Base-by-base conservation (phyloP, 2,888 invertebrate species). In the Drosophila koepferae region DNA sequence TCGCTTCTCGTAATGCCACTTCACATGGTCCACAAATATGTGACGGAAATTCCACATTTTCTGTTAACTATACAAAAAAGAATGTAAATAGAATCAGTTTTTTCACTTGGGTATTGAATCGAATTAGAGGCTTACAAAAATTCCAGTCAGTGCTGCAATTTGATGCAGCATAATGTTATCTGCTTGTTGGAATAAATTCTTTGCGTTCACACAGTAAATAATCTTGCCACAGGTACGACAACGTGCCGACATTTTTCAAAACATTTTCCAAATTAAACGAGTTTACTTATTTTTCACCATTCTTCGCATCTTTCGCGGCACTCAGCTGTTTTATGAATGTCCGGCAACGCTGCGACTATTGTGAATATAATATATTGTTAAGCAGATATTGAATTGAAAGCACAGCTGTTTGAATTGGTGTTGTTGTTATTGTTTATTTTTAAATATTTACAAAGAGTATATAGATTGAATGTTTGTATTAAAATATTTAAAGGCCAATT, bases 201-300 rank as follows among this genome's bases (percentile, higher is more conserved):
- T 75, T 2, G 77, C 49, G 1, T 55, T 72, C 2, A 54, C 14
- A 31, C 71, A 67, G 46, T 71, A 81, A 2, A 89, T 90, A 23
- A 80, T 74, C 7, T 81, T 74, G 38, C 89, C 87, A 73, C 86
- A 86, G 20, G 87, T 71, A 40, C 86, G 89, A 68, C 86, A 86
- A 28, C 73, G 60, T 16, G 53, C 41, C 14, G 83, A 59, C 83
- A 86, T 86, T 86, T 69, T 80, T 75, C 20, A 54, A 62, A 51
- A 49, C 81, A 73, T 77, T 68, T 65, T 55, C 48, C 9, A 38
- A 64, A 62, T 40, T 20, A 44, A 61, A 49, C 40, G n/a, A 43
- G 14, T 70, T 48, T 48, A 55, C 23, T 61, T 61, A 43, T 58
- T 36, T 63, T 43, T 3, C n/a, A 12, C 7, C 40, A 41, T 23